Percentiles rank a stretch among this genome's conserved stretches.
phyloP scores from a whole-genome alignment of 2,888 invertebrate species.

The Cosmopolites sordidus region DNA sequence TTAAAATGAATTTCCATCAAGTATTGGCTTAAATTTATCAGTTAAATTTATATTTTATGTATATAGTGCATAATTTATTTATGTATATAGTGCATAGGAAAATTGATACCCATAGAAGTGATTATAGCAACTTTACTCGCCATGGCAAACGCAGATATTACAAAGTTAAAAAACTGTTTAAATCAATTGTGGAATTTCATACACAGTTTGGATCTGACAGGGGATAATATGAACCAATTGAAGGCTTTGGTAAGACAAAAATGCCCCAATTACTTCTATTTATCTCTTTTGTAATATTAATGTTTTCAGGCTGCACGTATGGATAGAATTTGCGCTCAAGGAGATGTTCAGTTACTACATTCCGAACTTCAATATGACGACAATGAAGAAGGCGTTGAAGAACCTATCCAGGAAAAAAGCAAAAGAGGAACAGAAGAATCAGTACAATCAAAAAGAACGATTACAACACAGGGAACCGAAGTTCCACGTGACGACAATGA shows the following conservation, averaged over 20 bases:
- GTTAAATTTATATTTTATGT: too few species aligned
- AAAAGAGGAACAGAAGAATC: not conserved
- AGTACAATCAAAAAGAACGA: not conserved
- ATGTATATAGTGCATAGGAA: constrained; percentile 34
- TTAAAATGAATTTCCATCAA: too few species aligned
- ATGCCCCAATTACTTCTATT: not conserved
- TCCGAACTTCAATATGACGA: too few species aligned
- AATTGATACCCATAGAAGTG: constrained; percentile 43
- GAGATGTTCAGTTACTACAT: not conserved
- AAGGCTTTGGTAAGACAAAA: constrained; percentile 10
- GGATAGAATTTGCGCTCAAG: constrained; percentile 12
- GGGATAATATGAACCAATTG: constrained; percentile 16
- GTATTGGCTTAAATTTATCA: too few species aligned
- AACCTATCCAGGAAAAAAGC: too few species aligned
- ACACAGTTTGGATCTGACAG: constrained; percentile 14
- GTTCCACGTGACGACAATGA: not conserved
- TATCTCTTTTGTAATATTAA: not conserved
- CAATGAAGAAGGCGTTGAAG: too few species aligned
- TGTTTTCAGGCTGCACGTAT: constrained; percentile 13
- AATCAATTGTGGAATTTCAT: constrained; percentile 25
- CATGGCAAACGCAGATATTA: constrained; percentile 15
- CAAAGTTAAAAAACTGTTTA: constrained; percentile 19
- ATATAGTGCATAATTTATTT: too few species aligned
- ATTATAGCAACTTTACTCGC: constrained; percentile 34
- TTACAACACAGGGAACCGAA: not conserved